Percentiles rank a stretch among this genome's conserved stretches.
These are phyloP conservation scores for Malachius bipustulatus DNA, from an alignment of 2,888 invertebrate species.

Conservation along the genomic window DNA sequence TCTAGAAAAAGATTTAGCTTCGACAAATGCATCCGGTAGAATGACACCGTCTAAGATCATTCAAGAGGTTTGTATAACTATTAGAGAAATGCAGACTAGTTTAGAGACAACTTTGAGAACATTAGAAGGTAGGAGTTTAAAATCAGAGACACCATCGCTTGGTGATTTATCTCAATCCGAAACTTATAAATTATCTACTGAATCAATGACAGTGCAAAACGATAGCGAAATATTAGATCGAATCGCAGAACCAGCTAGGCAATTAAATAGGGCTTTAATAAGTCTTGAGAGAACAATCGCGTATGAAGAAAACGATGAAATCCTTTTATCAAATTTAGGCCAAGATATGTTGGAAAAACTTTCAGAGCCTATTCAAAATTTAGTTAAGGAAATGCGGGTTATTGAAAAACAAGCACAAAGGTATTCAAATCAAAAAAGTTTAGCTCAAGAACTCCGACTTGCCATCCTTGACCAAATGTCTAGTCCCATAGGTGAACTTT, in stretches of 20 bases:
- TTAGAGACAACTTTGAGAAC: constrained; percentile 31
- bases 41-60: constrained; percentile 35
- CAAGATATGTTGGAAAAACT: constrained; percentile 28
- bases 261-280: constrained; percentile 38
- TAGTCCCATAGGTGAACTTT: constrained; percentile 50
- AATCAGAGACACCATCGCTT: not conserved
- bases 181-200: not conserved
- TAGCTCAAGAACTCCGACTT: constrained; percentile 36
- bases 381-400: constrained; percentile 28
- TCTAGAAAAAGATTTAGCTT: constrained; percentile 36
- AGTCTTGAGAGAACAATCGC: constrained; percentile 24
- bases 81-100: constrained; percentile 47
- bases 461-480: constrained; percentile 52
- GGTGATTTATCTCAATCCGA: not conserved
- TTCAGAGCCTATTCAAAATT: constrained; percentile 25
- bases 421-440: constrained; percentile 29
- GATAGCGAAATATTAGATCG: not conserved
- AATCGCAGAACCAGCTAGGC: constrained; percentile 31
- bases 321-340: constrained; percentile 20
- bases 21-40: constrained; percentile 30
- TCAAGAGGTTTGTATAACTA: constrained; percentile 42
- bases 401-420: constrained; percentile 30
- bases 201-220: constrained; percentile 1
- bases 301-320: constrained; percentile 22
- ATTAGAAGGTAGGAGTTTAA: constrained; percentile 25